These are phyloP conservation scores for Macrosoma leucophasiata DNA, from an alignment of 2,888 invertebrate species.

Conservation along the genomic window DNA sequence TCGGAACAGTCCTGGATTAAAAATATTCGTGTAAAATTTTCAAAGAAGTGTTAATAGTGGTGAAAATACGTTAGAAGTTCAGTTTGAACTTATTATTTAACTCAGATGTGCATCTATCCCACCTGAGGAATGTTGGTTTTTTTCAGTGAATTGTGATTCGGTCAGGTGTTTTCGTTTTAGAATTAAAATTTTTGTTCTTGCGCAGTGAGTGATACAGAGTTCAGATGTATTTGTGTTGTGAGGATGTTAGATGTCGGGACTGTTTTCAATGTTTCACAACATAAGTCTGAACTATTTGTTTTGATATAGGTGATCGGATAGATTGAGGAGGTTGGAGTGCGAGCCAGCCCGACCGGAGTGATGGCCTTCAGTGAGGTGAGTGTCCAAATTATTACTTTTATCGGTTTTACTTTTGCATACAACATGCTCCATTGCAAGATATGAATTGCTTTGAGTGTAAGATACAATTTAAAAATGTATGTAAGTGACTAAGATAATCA, in stretches of 20 bases:
- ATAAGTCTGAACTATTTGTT: constrained; percentile 74
- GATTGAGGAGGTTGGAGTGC: constrained; percentile 71
- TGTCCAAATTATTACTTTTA: constrained; percentile 32
- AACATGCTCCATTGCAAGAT: too few relatives aligned
- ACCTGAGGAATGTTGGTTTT: constrained; percentile 80
- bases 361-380: constrained; percentile 89
- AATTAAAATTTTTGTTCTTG: constrained; percentile 73
- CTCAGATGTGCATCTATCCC: constrained; percentile 67
- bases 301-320: constrained; percentile 66
- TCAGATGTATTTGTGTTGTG: constrained; percentile 72
- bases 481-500: too few relatives aligned
- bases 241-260: constrained; percentile 72
- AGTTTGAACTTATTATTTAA: constrained; percentile 33
- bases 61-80: constrained; percentile 36
- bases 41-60: constrained; percentile 43
- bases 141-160: constrained; percentile 78
- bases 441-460: too few relatives aligned
- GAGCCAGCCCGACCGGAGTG: constrained; percentile 76
- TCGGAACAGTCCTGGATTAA: constrained; percentile 46
- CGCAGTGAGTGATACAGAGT: constrained; percentile 72
- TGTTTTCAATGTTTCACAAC: constrained; percentile 73
- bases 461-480: too few relatives aligned
- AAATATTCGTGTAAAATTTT: constrained; percentile 41
- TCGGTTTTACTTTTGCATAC: too few relatives aligned
- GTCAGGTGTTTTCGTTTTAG: constrained; percentile 76